Evolutionary conservation across 2,888 invertebrate species (phyloP).

Genomic region (Tipula unca): DNA sequence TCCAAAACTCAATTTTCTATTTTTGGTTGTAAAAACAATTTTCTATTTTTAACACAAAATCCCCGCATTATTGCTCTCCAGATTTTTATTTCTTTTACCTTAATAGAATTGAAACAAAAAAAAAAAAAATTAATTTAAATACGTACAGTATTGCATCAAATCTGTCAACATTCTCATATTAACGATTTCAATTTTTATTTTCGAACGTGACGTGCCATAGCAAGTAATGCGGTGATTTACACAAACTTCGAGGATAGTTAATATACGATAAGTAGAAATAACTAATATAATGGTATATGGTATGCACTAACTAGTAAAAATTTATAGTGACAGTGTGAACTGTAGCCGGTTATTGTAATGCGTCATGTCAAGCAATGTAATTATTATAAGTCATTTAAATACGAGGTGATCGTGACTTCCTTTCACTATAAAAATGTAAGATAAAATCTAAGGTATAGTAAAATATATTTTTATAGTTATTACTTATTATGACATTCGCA

Average conservation of each 20-base stretch:
- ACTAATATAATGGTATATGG: background rate
- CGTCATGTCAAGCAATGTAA: background rate
- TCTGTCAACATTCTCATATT: background rate
- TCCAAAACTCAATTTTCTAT: background rate
- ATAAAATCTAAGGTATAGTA: background rate
- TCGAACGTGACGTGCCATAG: background rate
- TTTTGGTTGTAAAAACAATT: background rate
- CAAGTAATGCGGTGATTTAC: background rate
- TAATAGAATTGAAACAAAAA: background rate
- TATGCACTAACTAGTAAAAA: too few species aligned
- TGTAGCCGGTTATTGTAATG: background rate
- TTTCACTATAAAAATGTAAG: background rate
- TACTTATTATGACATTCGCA: background rate
- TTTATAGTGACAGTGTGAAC: too few species aligned
- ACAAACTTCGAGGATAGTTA: background rate
- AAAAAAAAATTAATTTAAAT: background rate
- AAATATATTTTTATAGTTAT: background rate
- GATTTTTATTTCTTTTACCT: background rate
- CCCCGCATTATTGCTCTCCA: background rate
- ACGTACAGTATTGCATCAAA: background rate
- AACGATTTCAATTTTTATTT: background rate
- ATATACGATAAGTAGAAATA: background rate
- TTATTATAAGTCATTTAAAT: background rate
- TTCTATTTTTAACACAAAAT: background rate
- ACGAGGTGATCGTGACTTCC: background rate